phyloP scores from a whole-genome alignment of 2,888 invertebrate species.

The Rhogogaster chlorosoma region DNA sequence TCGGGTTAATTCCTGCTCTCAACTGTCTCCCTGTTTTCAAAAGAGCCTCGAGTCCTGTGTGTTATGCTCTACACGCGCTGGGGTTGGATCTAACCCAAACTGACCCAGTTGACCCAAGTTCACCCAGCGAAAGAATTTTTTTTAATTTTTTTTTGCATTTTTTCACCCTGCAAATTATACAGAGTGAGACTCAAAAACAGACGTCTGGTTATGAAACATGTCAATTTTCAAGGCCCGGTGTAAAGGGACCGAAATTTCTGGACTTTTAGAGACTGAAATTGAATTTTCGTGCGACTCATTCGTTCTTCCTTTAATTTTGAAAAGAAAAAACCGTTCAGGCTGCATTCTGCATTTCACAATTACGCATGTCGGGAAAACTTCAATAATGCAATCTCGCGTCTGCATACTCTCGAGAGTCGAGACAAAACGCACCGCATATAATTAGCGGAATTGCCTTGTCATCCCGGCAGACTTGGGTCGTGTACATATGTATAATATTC shows the following conservation, averaged over 20 bases:
- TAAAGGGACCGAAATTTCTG: background rate
- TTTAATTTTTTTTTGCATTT: background rate
- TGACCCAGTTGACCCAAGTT: conserved; percentile 31
- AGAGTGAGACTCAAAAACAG: background rate
- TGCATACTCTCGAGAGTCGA: background rate
- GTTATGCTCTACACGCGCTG: background rate
- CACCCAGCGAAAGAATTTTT: background rate
- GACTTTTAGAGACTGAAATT: background rate
- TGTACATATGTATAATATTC: background rate
- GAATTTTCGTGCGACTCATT: background rate
- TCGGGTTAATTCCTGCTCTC: conserved; percentile 38
- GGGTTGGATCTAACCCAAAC: background rate
- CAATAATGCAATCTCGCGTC: background rate
- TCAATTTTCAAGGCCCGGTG: background rate
- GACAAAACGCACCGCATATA: background rate
- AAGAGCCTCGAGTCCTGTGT: conserved; percentile 18
- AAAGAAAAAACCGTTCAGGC: background rate
- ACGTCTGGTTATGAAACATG: background rate
- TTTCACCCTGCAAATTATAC: background rate
- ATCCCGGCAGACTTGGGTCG: background rate
- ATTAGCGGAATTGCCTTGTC: background rate
- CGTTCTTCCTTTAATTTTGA: background rate
- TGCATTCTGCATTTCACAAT: background rate
- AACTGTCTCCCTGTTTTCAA: conserved; percentile 25
- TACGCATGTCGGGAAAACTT: background rate